A percentile compares a stretch with the other conserved stretches of the same genome.
Conservation (phyloP, 2,888 invertebrate genomes). For the Plemyria rubiginata region DNA sequence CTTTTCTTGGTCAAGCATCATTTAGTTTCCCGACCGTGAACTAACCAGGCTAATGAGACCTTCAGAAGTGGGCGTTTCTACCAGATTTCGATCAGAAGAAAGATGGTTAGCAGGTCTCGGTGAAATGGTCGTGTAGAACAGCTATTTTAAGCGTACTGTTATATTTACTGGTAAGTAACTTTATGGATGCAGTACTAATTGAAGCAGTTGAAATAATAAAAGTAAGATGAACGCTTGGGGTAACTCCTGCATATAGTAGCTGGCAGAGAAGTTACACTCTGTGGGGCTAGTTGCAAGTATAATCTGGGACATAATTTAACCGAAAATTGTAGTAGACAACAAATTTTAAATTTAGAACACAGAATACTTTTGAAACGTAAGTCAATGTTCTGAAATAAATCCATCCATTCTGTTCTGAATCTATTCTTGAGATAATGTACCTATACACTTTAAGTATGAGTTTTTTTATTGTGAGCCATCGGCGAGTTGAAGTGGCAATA, state of each 20-base stretch:
- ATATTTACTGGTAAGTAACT: constrained; percentile 50
- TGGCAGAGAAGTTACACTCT: neutral
- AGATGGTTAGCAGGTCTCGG: constrained; percentile 40
- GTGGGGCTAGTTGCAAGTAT: too few relatives aligned
- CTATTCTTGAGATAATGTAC: too few relatives aligned
- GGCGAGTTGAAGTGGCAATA: too few relatives aligned
- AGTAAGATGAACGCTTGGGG: constrained; percentile 4
- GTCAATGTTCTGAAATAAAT: too few relatives aligned
- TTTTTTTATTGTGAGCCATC: too few relatives aligned
- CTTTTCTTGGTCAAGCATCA: constrained; percentile 56
- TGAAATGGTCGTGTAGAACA: constrained; percentile 36
- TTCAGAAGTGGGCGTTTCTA: constrained; percentile 14
- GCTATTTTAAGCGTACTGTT: constrained; percentile 54
- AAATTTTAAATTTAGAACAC: too few relatives aligned
- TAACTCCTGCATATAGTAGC: neutral
- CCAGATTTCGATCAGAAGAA: constrained; percentile 1
- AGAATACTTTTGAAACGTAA: too few relatives aligned
- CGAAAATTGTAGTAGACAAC: too few relatives aligned
- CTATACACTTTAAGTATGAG: too few relatives aligned
- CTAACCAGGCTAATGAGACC: constrained; percentile 47
- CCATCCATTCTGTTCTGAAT: too few relatives aligned
- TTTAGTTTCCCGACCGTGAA: constrained; percentile 52
- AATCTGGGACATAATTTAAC: too few relatives aligned
- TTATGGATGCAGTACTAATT: constrained; percentile 50
- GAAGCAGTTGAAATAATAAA: constrained; percentile 19